These are phyloP conservation scores for Agrochola circellaris DNA, from an alignment of 2,888 invertebrate genomes.

Conservation along the genomic window DNA sequence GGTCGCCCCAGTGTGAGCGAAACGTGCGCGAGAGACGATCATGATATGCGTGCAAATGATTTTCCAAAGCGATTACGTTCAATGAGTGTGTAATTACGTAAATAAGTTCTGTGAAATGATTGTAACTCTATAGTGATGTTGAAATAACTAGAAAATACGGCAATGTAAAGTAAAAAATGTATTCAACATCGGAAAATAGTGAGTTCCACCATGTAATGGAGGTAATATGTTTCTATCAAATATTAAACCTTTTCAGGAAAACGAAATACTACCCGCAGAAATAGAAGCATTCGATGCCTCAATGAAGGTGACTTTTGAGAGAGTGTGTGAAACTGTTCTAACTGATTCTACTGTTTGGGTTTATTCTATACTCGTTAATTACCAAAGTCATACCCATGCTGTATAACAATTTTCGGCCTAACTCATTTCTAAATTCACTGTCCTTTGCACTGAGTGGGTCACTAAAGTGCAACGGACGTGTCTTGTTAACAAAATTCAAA, in stretches of 20 bases:
- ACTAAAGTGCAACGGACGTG: conserved; percentile 34
- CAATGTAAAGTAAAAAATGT: conserved; percentile 52
- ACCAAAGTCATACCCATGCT: conserved; percentile 68
- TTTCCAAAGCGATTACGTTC: conserved; percentile 70
- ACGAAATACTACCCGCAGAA: conserved; percentile 82
- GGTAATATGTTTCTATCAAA: conserved; percentile 57
- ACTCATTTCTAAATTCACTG: conserved; percentile 55
- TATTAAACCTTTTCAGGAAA: conserved; percentile 85
- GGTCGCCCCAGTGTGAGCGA: conserved; percentile 72
- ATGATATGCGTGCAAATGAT: conserved; percentile 73
- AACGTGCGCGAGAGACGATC: conserved; percentile 77
- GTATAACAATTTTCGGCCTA: conserved; percentile 69
- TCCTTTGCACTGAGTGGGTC: conserved; percentile 22
- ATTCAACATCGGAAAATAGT: conserved; percentile 57
- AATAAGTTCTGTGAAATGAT: conserved; percentile 65
- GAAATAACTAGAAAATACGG: conserved; percentile 19
- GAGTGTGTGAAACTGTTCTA: conserved; percentile 73
- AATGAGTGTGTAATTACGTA: conserved; percentile 68
- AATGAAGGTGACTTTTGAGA: conserved; percentile 87
- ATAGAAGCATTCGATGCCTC: conserved; percentile 88
- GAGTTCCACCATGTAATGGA: conserved; percentile 59
- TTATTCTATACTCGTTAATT: conserved; percentile 63
- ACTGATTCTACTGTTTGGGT: conserved; percentile 70
- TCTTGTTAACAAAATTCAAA: conserved; percentile 50
- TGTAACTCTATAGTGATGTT: conserved; percentile 49